Evolutionary conservation across 92 coral and sea anemone species (phyloP).

Genomic region (Desmophyllum pertusum): DNA sequence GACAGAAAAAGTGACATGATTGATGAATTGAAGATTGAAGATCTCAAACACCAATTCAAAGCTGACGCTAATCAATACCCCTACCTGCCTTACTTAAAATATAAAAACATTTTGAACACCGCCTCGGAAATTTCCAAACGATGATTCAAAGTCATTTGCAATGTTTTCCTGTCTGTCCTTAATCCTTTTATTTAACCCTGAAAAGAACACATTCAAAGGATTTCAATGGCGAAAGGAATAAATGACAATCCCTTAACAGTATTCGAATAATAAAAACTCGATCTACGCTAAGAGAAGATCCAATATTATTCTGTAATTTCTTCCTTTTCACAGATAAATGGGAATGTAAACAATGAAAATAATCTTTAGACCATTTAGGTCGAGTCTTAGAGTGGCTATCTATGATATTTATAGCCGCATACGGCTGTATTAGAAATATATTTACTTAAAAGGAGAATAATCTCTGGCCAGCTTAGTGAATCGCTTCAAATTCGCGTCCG

Average conservation of each 20-base stretch:
- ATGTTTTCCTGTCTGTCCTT: neutral
- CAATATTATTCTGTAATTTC: conserved; percentile 29
- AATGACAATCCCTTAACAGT: conserved; percentile 14
- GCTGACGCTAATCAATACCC: conserved; percentile 42
- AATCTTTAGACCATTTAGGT: conserved; percentile 34
- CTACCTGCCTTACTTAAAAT: conserved; percentile 11
- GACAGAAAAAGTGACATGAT: conserved; percentile 85
- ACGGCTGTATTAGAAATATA: conserved; percentile 2
- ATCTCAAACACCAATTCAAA: conserved; percentile 71
- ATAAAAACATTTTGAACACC: conserved; percentile 12
- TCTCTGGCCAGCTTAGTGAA: conserved; percentile 23
- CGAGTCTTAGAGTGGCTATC: conserved; percentile 24
- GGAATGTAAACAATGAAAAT: conserved; percentile 42
- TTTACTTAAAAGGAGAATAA: conserved; percentile 22
- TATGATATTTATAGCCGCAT: conserved; percentile 15
- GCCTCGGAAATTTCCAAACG: conserved; percentile 1
- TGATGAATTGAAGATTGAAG: conserved; percentile 79
- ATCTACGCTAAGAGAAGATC: conserved; percentile 28
- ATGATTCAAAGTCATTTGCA: conserved; percentile 6
- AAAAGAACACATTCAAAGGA: conserved; percentile 6
- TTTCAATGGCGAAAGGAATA: conserved; percentile 21
- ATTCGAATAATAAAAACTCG: conserved; percentile 26
- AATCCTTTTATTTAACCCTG: conserved; percentile 24
- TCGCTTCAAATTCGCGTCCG: conserved; percentile 10
- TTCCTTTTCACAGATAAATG: conserved; percentile 42